Percentiles rank a stretch among this genome's conserved stretches.
phyloP scores from a whole-genome alignment of 2,888 invertebrate genomes.

The Unio pictorum region DNA sequence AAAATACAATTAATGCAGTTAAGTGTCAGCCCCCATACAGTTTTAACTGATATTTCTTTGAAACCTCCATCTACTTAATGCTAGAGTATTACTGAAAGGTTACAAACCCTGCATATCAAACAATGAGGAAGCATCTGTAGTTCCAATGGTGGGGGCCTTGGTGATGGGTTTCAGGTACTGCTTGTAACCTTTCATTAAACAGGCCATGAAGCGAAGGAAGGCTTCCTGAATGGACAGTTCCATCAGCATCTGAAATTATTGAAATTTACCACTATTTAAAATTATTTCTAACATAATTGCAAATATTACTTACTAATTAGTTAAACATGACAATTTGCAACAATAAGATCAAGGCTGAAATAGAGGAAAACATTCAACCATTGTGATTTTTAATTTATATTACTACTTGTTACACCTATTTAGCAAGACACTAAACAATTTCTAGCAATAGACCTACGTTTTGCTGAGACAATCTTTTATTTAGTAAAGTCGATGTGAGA shows the following conservation, averaged over 20 bases:
- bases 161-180: constrained; percentile 91
- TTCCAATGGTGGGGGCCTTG: constrained; percentile 88
- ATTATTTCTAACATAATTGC: background rate
- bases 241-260: constrained; percentile 72
- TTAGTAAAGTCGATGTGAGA: too few relatives aligned
- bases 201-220: constrained; percentile 95
- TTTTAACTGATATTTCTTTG: background rate
- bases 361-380: too few relatives aligned
- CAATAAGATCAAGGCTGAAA: background rate
- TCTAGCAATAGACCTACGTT: too few relatives aligned
- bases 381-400: background rate
- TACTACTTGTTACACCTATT: too few relatives aligned
- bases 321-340: background rate
- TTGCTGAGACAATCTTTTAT: too few relatives aligned
- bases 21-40: too few relatives aligned
- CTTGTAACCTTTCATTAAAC: constrained; percentile 91
- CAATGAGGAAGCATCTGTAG: constrained; percentile 94
- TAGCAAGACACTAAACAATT: too few relatives aligned
- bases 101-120: constrained; percentile 85
- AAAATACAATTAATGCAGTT: too few relatives aligned
- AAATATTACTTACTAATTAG: background rate
- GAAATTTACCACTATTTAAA: background rate
- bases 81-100: background rate
- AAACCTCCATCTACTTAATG: background rate
- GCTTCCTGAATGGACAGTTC: constrained; percentile 98